Conservation (phyloP, 2,113 vertebrate genomes). For the Carettochelys insculpta region DNA sequence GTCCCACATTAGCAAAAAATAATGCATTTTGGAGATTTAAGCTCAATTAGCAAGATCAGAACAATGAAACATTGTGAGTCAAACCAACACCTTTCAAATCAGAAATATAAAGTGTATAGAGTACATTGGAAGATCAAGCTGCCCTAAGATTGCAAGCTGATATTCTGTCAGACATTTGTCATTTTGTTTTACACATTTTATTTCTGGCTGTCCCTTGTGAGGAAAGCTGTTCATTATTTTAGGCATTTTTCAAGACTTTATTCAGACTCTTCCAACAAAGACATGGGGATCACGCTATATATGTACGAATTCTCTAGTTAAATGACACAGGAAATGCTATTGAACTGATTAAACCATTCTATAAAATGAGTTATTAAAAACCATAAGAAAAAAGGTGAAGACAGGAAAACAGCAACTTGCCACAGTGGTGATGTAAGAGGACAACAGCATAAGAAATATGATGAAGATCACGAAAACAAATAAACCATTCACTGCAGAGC, state of each 20-base stretch:
- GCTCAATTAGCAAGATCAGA: background rate
- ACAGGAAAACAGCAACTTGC: background rate
- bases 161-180: background rate
- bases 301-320: background rate
- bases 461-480: background rate
- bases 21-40: background rate
- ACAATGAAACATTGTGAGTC: background rate
- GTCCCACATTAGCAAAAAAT: background rate
- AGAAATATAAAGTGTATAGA: background rate
- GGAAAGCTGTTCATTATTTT: background rate
- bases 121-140: background rate
- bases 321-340: background rate
- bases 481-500: background rate
- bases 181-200: background rate
- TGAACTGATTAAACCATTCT: background rate
- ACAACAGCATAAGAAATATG: background rate
- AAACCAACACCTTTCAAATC: background rate
- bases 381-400: background rate
- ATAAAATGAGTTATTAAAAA: background rate
- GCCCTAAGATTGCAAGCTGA: background rate
- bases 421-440: background rate
- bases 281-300: background rate
- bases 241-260: background rate
- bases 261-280: background rate
- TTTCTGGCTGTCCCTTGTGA: background rate